Base-by-base conservation (phyloP, 2,113 vertebrate species). In the Tringa solitaria region DNA sequence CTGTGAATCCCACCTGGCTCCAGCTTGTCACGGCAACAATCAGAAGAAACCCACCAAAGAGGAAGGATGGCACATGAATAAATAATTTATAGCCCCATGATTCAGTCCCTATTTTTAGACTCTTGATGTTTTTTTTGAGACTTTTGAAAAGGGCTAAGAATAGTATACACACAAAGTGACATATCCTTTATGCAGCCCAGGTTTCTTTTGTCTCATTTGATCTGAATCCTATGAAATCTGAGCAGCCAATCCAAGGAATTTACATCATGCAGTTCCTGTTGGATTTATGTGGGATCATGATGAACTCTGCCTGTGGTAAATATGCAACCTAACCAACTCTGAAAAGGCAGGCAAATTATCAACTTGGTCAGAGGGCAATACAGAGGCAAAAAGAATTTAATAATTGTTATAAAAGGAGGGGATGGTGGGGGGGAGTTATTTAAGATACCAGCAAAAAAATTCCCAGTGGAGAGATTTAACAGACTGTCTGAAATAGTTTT, bases 101-200 rank as follows among this genome's bases (percentile, higher is more conserved):
- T 92, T 96, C 95, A 87, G 22, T 33, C 74, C 61, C 48, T 96
- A 76, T 92, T 96, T 96, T 96, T 84, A 89, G 89, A 68, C 37
- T 11, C 48, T 90, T 79, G 17, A 56, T 81, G 53, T 68, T 96
- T 95, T 95, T 96, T 41, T 57, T 75, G 53, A 87, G 69, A 8
- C 57, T 90, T 89, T 78, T 54, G 65, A 87, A 96, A 60, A 79
- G 26, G 50, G 28, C 87, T 95, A 82, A 95, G 69, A 95, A 91
- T 92, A 95, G 61, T 45, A 33, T 73, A 53, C 22, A 51, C 45
- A n/a, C 63, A 26, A 75, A 92, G 57, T 79, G 88, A 60, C 68
- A 65, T 72, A 32, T 53, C 56, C 45, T 93, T 92, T 93, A 81
- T 95, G 76, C 57, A 92, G 54, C 53, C 41, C 28, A 15, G 67